Conservation (phyloP, 2,888 invertebrate species). For the Cheilosia variabilis region DNA sequence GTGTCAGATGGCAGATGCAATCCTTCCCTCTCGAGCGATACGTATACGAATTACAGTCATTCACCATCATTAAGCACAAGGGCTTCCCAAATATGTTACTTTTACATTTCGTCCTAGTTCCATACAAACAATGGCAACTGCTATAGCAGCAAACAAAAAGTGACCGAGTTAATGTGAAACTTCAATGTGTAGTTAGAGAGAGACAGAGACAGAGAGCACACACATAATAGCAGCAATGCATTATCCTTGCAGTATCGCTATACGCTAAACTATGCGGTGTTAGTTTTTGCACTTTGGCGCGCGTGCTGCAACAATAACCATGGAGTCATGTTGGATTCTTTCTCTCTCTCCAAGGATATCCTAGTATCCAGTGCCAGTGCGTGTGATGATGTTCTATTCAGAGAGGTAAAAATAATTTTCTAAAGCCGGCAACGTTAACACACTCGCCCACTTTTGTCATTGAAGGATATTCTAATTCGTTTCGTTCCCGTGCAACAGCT, state of each 20-base stretch:
- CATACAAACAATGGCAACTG: constrained; percentile 17
- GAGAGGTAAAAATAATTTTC: constrained; percentile 40
- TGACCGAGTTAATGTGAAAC: constrained; percentile 70
- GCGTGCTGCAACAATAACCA: constrained; percentile 47
- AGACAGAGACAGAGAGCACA: not conserved
- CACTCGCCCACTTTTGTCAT: constrained; percentile 36
- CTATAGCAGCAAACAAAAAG: constrained; percentile 54
- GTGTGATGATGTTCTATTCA: constrained; percentile 50
- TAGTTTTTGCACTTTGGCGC: constrained; percentile 66
- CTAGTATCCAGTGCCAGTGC: constrained; percentile 40
- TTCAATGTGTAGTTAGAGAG: constrained; percentile 15
- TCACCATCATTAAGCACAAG: constrained; percentile 59
- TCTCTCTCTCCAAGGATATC: constrained; percentile 50
- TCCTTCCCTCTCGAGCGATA: not conserved
- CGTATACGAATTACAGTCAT: constrained; percentile 17
- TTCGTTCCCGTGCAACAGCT: constrained; percentile 34
- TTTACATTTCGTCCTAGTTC: constrained; percentile 49
- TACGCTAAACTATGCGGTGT: constrained; percentile 26
- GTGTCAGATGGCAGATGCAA: constrained; percentile 50
- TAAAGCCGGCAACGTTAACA: constrained; percentile 52
- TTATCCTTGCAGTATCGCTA: constrained; percentile 33
- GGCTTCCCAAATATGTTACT: constrained; percentile 52
- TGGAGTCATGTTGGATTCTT: constrained; percentile 26
- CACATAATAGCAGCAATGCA: constrained; percentile 51
- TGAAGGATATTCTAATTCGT: constrained; percentile 24